Percentiles rank a stretch among this genome's conserved stretches.
Evolutionary conservation across 2,888 invertebrate genomes (phyloP).

Genomic region (Deilephila porcellus): DNA sequence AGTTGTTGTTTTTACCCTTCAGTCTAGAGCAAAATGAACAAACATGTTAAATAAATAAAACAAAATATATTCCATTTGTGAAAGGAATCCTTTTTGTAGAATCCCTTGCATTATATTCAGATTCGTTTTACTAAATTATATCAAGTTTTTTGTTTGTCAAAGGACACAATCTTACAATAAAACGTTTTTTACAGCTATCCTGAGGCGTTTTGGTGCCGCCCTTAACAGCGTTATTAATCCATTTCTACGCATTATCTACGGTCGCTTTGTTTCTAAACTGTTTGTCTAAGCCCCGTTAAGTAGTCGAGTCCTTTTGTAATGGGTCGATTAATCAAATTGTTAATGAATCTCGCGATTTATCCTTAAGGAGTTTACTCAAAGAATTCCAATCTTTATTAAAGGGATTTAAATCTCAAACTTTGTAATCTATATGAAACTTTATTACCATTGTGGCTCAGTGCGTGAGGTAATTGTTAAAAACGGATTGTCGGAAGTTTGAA

Average conservation of each 20-base stretch:
- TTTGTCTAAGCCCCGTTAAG: constrained; percentile 60
- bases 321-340: constrained; percentile 53
- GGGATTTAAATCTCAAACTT: neutral
- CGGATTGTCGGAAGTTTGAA: too few relatives aligned
- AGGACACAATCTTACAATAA: neutral
- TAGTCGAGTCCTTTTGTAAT: constrained; percentile 54
- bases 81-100: neutral
- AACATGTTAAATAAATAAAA: too few relatives aligned
- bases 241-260: constrained; percentile 70
- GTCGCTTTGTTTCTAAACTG: constrained; percentile 67
- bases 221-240: constrained; percentile 69
- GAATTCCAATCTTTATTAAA: neutral
- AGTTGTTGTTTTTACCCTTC: too few relatives aligned
- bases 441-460: too few relatives aligned
- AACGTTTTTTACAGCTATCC: constrained; percentile 41
- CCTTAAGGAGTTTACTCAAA: neutral
- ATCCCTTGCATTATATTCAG: neutral
- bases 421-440: too few relatives aligned
- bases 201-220: constrained; percentile 44
- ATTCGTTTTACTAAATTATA: constrained; percentile 33
- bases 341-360: constrained; percentile 43
- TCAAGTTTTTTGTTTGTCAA: constrained; percentile 38
- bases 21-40: too few relatives aligned
- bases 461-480: too few relatives aligned
- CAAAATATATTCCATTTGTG: neutral